phyloP scores from a whole-genome alignment of 2,113 vertebrate genomes.

The Pedetes capensis region DNA sequence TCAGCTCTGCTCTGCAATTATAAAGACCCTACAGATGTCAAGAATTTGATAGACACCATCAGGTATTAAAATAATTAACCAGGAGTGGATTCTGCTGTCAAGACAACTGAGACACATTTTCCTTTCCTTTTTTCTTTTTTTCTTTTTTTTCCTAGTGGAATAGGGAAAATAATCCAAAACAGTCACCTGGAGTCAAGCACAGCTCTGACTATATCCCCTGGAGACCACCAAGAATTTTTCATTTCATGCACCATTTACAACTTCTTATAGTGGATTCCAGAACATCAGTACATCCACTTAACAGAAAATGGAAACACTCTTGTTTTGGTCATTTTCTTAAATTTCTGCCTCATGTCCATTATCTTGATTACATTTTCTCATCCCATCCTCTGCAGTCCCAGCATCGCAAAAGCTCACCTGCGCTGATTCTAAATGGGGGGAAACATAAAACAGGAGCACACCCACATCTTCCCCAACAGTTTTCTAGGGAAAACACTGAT shows the following conservation, averaged over 20 bases:
- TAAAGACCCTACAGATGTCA: not conserved
- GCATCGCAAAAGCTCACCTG: constrained; percentile 27
- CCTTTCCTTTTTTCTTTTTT: not conserved
- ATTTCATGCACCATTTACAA: constrained; percentile 79
- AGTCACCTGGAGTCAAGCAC: not conserved
- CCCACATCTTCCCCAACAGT: not conserved
- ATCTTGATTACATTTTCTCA: constrained; percentile 46
- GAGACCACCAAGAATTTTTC: constrained; percentile 74
- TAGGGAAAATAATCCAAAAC: constrained; percentile 58
- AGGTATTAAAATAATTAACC: constrained; percentile 48
- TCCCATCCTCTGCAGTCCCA: not conserved
- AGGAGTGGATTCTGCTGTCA: constrained; percentile 18
- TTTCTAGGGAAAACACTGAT: not conserved
- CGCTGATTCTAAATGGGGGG: not conserved
- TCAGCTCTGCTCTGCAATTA: not conserved
- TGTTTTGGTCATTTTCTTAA: constrained; percentile 57
- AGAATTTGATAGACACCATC: not conserved
- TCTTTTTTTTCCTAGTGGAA: constrained; percentile 30
- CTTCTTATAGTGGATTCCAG: constrained; percentile 69
- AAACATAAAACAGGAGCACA: not conserved
- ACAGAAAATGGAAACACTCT: constrained; percentile 63
- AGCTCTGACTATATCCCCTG: constrained; percentile 30
- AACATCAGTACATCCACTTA: constrained; percentile 55
- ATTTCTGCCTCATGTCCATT: constrained; percentile 52
- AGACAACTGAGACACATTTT: constrained; percentile 14